phyloP scores from a whole-genome alignment of 1,140 invertebrate genomes.

The Ips nitidus region DNA sequence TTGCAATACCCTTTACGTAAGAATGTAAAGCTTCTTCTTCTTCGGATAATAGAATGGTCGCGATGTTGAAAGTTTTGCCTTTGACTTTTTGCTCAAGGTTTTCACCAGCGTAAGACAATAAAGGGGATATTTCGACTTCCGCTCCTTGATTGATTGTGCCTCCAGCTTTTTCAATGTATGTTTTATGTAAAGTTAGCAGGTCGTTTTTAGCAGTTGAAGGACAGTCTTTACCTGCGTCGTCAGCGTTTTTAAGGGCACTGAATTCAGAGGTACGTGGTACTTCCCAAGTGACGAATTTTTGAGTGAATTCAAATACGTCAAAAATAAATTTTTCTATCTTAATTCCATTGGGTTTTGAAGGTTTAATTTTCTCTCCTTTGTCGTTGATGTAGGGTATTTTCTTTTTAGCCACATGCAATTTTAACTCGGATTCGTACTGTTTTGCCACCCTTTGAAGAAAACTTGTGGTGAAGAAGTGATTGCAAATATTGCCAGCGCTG shows the following conservation, averaged over 20 bases:
- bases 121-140: conserved; percentile 87
- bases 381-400: conserved; percentile 89
- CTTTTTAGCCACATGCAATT: conserved; percentile 95
- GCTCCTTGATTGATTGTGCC: conserved; percentile 71
- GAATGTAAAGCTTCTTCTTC: conserved; percentile 24
- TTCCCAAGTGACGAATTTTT: conserved; percentile 92
- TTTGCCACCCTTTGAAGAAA: conserved; percentile 75
- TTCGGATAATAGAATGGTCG: conserved; percentile 38
- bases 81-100: conserved; percentile 58
- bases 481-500: conserved; percentile 96
- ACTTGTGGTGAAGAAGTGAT: conserved; percentile 91
- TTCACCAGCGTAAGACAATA: conserved; percentile 90
- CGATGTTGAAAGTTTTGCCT: conserved; percentile 38
- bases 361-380: conserved; percentile 70
- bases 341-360: conserved; percentile 88
- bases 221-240: conserved; percentile 84
- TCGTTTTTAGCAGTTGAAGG: conserved; percentile 82
- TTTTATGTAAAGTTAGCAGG: conserved; percentile 78
- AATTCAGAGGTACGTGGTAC: conserved; percentile 93
- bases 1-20: conserved; percentile 7
- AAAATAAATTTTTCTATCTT: conserved; percentile 99
- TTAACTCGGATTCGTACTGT: conserved; percentile 70
- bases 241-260: conserved; percentile 94
- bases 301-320: conserved; percentile 93
- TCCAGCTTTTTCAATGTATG: conserved; percentile 83